phyloP scores from a whole-genome alignment of 2,797 vertebrate species.

The Scolopax rusticola region DNA sequence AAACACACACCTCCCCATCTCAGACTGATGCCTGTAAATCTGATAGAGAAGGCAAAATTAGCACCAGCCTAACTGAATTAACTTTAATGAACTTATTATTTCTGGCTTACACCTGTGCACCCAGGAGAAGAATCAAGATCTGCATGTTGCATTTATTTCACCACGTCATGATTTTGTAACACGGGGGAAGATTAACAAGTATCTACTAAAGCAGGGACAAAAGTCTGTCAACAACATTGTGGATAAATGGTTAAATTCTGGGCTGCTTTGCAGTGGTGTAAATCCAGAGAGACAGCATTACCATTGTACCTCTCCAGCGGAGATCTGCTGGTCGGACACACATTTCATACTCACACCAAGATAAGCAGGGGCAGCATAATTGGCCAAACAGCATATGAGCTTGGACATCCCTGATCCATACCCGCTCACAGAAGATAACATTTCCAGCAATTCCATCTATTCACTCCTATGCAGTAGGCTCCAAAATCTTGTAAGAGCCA shows the following conservation, averaged over 20 bases:
- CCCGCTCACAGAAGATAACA: background rate
- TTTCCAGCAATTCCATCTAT: background rate
- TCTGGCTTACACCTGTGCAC: background rate
- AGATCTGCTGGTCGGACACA: background rate
- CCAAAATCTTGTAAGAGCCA: background rate
- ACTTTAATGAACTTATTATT: background rate
- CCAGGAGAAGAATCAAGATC: background rate
- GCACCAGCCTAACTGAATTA: background rate
- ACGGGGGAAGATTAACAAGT: background rate
- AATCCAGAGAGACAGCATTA: background rate
- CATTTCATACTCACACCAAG: background rate
- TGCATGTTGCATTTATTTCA: background rate
- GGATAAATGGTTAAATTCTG: background rate
- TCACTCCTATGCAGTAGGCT: background rate
- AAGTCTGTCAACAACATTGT: background rate
- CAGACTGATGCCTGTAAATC: background rate
- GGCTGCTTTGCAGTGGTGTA: background rate
- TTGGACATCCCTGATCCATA: background rate
- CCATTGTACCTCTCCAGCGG: background rate
- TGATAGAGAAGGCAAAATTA: background rate
- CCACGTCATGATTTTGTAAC: background rate
- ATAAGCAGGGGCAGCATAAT: background rate
- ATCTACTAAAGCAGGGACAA: background rate
- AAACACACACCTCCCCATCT: background rate
- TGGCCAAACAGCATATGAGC: background rate